phyloP scores from a whole-genome alignment of 53 echinoderm and acorn worm genomes.

The Hippasteria phrygiana region DNA sequence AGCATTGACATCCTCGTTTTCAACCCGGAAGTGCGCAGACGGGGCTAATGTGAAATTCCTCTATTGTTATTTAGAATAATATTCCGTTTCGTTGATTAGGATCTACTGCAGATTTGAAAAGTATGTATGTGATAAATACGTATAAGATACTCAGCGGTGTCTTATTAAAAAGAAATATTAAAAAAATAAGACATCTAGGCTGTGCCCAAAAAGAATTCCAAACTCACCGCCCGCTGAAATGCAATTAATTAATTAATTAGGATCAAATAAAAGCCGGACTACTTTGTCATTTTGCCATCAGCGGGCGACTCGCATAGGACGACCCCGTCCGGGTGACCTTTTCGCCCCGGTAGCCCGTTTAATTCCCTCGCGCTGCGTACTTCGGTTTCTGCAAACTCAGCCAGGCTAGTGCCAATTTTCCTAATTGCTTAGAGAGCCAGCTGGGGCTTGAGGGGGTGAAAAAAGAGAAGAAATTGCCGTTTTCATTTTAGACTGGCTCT shows the following conservation, averaged over 20 bases:
- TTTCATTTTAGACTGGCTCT: not conserved
- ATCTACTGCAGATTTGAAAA: no score
- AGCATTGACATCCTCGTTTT: no score
- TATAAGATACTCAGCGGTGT: no score
- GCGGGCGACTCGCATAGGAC: not conserved
- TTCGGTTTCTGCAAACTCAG: not conserved
- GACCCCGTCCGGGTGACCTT: constrained; percentile 14
- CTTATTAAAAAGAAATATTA: no score
- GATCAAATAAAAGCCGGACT: constrained; percentile 20
- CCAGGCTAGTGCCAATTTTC: constrained; percentile 47
- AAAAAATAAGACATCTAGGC: not conserved
- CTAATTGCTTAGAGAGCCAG: constrained; percentile 37
- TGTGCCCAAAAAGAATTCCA: not conserved
- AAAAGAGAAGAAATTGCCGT: not conserved
- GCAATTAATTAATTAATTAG: constrained; percentile 57
- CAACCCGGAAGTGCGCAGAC: no score
- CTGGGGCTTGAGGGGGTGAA: constrained; percentile 27
- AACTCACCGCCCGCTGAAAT: not conserved
- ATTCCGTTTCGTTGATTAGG: no score
- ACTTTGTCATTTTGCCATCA: not conserved
- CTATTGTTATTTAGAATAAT: no score
- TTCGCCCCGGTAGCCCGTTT: not conserved
- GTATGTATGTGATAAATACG: no score
- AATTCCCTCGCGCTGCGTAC: not conserved
- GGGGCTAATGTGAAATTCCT: no score